phyloP scores from a whole-genome alignment of 2,113 vertebrate genomes.

The Gulo gulo region DNA sequence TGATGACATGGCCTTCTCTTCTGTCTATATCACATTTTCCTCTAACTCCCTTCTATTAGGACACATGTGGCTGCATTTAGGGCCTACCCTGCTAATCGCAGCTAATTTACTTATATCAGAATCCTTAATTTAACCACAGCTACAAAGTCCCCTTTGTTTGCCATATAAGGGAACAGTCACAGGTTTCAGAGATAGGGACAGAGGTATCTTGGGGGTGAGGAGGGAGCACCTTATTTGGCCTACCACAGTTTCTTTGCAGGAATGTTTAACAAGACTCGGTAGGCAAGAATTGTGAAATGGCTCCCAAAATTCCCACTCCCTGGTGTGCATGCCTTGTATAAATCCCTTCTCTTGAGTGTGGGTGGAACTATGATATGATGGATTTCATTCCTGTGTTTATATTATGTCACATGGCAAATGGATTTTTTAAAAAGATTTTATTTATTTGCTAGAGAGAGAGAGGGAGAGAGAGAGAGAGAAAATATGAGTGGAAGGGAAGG shows the following conservation, averaged over 20 bases:
- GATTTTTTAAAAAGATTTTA: not conserved
- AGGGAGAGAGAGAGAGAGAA: not conserved
- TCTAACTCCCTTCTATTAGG: not conserved
- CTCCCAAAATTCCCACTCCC: not conserved
- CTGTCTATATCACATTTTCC: not conserved
- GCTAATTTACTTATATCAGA: not conserved
- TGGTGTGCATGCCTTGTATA: not conserved
- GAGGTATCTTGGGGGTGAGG: not conserved
- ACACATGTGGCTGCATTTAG: not conserved
- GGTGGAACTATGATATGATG: not conserved
- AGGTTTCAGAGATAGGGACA: not conserved
- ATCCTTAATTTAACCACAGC: not conserved
- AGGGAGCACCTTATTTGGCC: fast-evolving
- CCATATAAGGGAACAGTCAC: not conserved
- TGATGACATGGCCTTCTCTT: not conserved
- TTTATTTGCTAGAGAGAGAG: not conserved
- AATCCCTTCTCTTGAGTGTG: not conserved
- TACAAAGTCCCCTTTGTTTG: not conserved
- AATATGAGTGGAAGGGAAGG: not conserved
- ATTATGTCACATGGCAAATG: not conserved
- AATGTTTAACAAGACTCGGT: not conserved
- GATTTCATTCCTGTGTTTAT: not conserved
- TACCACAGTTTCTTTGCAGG: not conserved
- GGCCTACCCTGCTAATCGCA: not conserved
- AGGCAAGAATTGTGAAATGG: not conserved